phyloP scores from a whole-genome alignment of 2,888 invertebrate species.

The Nymphalis polychloros region DNA sequence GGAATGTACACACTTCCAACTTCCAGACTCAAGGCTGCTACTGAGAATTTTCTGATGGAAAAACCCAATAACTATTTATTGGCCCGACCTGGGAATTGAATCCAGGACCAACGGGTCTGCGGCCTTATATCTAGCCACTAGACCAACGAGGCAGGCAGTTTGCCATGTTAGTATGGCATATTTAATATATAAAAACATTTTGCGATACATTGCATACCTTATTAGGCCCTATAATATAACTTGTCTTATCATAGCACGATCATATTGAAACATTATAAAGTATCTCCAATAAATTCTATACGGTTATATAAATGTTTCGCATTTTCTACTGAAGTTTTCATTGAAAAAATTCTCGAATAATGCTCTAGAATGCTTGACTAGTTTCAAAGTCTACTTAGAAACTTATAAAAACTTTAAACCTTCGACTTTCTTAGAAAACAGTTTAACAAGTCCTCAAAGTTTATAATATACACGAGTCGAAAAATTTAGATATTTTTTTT shows the following conservation, averaged over 20 bases:
- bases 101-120: too few species aligned
- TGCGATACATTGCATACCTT: too few species aligned
- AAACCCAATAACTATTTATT: too few species aligned
- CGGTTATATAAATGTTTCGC: not conserved
- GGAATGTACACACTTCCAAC: too few species aligned
- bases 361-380: conserved; percentile 10
- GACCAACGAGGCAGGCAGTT: too few species aligned
- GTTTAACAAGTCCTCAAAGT: conserved; percentile 1
- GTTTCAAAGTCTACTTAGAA: conserved; percentile 16
- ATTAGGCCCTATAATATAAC: too few species aligned
- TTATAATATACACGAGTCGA: conserved; percentile 6
- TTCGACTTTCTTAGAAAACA: conserved; percentile 8
- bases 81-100: too few species aligned
- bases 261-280: not conserved
- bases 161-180: too few species aligned
- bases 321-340: conserved; percentile 13
- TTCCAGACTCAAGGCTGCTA: too few species aligned
- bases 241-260: not conserved
- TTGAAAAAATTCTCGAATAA: conserved; percentile 11
- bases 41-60: too few species aligned
- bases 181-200: too few species aligned
- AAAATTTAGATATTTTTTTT: conserved; percentile 5
- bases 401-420: conserved; percentile 12
- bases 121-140: too few species aligned
- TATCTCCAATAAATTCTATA: not conserved